phyloP scores from a whole-genome alignment of 2,113 vertebrate species.

The Cricetomys ansorgei region DNA sequence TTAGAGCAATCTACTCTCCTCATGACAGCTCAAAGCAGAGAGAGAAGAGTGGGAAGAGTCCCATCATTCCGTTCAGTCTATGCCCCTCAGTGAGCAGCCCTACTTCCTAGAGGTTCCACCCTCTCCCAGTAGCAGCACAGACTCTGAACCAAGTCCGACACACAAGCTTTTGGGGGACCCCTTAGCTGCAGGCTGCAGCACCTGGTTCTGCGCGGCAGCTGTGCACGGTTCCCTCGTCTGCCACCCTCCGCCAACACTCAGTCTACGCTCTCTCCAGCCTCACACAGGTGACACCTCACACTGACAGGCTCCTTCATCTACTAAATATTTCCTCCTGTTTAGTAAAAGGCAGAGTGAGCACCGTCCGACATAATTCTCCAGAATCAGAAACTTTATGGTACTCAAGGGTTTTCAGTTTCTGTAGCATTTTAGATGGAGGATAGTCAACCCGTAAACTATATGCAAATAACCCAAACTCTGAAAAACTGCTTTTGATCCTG shows the following conservation, averaged over 20 bases:
- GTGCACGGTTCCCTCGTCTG: accelerated
- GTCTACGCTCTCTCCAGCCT: background rate
- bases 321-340: background rate
- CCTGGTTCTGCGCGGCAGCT: background rate
- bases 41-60: background rate
- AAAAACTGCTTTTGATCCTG: background rate
- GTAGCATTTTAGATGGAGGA: background rate
- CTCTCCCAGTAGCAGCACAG: background rate
- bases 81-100: no score
- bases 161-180: background rate
- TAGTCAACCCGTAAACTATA: background rate
- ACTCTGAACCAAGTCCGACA: background rate
- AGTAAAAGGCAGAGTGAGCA: background rate
- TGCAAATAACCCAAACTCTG: background rate
- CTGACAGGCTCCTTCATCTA: background rate
- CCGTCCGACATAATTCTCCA: background rate
- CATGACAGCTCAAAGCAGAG: no score
- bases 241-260: background rate
- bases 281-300: background rate
- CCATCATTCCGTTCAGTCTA: background rate
- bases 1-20: background rate
- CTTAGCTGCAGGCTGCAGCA: no score
- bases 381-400: background rate
- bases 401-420: background rate
- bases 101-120: background rate